Evolutionary conservation across 2,113 vertebrate genomes (phyloP), one percentile per base, ranked within the genome.

Genomic region (Tyto alba): DNA sequence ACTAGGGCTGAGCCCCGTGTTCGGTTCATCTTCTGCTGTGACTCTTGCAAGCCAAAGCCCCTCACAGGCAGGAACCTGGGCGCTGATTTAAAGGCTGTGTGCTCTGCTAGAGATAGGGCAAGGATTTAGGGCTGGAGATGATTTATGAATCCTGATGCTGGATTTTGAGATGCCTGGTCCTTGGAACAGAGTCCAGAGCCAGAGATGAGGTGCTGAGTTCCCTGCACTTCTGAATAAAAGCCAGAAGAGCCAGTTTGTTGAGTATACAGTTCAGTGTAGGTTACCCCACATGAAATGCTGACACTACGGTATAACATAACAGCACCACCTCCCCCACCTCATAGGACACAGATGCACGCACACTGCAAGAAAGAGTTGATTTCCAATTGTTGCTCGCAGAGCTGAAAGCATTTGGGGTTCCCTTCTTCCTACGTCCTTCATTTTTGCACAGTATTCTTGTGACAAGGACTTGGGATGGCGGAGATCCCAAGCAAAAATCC

Each of bases 291-390:
- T 6, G 41, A 84, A 91, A 57, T 2, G 2, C 38, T 79, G 78
- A 36, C 9, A 18, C 55, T 57, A 12, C 21, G 52, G 26, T 6
- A 22, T 29, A 57, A 68, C 4, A 4, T 17, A 45, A 48, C 3
- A 7, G 27, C 47, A 73, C 17, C 53, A 15, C 10, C 64, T 64
- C 34, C 32, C 15, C 9, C 0, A 2, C 38, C 41, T 63, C 3
- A 1, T 5, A 77, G n/a, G 30, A 86, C 4, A 1, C 1, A 4
- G 71, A 47, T 41, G 13, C 13, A 27, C 5, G 4, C 12, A 23
- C 5, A 1, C 55, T 34, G 21, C 19, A 26, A 63, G 62, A 84
- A 88, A 36, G 25, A 68, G 43, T 30, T 50, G 38, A 57, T 29
- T 50, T 56, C 15, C 41, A 68, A 14, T 10, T 50, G 40, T 32